phyloP scores from a whole-genome alignment of 2,888 invertebrate genomes.

The Tinea semifulvella region DNA sequence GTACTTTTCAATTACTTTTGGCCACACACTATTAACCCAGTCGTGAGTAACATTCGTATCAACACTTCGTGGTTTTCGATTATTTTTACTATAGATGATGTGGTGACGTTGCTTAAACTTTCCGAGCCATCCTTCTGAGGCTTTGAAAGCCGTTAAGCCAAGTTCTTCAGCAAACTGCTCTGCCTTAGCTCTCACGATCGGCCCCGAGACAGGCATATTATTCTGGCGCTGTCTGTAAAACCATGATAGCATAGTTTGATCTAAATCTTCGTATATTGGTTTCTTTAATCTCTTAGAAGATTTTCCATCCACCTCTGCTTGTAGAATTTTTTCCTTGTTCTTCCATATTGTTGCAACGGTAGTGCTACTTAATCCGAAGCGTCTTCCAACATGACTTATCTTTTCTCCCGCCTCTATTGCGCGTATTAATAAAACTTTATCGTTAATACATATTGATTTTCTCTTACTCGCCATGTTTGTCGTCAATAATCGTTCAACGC shows the following conservation, averaged over 20 bases:
- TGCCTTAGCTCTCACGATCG: constrained; percentile 20
- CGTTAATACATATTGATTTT: not conserved
- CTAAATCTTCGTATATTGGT: constrained; percentile 25
- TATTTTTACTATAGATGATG: not conserved
- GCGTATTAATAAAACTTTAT: not conserved
- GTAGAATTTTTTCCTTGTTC: not conserved
- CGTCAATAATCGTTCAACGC: too few relatives aligned
- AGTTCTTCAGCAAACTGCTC: constrained; percentile 20
- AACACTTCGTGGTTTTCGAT: constrained; percentile 3
- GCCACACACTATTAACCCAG: constrained; percentile 24
- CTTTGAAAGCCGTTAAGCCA: not conserved
- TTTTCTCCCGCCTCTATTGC: too few relatives aligned
- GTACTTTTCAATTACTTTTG: constrained; percentile 22
- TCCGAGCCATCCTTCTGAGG: constrained; percentile 7
- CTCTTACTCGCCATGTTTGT: constrained; percentile 2
- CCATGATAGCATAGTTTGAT: constrained; percentile 25
- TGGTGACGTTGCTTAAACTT: constrained; percentile 6
- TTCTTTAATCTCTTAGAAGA: constrained; percentile 25
- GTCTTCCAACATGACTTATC: constrained; percentile 6
- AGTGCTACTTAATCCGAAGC: not conserved
- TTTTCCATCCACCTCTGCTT: not conserved
- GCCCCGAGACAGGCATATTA: constrained; percentile 26
- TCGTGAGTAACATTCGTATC: constrained; percentile 16
- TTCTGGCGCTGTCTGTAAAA: too few relatives aligned
- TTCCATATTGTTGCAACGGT: constrained; percentile 4